Evolutionary conservation across 2,797 vertebrate species (phyloP).

Genomic region (Halcyon chelicuti): DNA sequence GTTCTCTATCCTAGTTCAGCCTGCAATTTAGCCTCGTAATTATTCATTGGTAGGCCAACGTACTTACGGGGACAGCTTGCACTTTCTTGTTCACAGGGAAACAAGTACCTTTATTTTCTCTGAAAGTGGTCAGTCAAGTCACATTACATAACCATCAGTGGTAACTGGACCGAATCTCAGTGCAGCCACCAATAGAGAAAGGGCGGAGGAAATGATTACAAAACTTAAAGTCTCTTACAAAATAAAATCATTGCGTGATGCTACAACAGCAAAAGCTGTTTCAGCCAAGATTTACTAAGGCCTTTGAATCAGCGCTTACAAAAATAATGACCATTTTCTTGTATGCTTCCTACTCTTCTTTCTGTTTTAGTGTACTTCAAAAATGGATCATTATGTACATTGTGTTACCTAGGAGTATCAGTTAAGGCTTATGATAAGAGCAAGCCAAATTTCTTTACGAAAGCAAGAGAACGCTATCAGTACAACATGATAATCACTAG

Average conservation of each 20-base stretch:
- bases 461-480: constrained; percentile 38
- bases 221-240: constrained; percentile 28
- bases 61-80: constrained; percentile 21
- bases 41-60: constrained; percentile 23
- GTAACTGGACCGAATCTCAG: not conserved
- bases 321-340: not conserved
- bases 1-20: constrained; percentile 25
- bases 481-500: not conserved
- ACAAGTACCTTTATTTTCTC: constrained; percentile 70
- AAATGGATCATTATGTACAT: constrained; percentile 6
- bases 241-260: not conserved
- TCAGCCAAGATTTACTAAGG: not conserved
- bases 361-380: constrained; percentile 76
- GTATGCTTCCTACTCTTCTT: constrained; percentile 67
- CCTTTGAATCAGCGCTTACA: not conserved
- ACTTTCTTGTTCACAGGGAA: constrained; percentile 8
- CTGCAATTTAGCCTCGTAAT: constrained; percentile 43
- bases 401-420: constrained; percentile 34
- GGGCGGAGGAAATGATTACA: not conserved
- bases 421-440: constrained; percentile 45
- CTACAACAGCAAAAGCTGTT: not conserved
- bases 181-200: not conserved
- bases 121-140: constrained; percentile 9
- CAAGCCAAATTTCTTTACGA: constrained; percentile 62
- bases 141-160: constrained; percentile 34